Evolutionary conservation across 2,113 vertebrate species (phyloP), one percentile per base, ranked within the genome.

Genomic region (Phaethornis superciliosus): DNA sequence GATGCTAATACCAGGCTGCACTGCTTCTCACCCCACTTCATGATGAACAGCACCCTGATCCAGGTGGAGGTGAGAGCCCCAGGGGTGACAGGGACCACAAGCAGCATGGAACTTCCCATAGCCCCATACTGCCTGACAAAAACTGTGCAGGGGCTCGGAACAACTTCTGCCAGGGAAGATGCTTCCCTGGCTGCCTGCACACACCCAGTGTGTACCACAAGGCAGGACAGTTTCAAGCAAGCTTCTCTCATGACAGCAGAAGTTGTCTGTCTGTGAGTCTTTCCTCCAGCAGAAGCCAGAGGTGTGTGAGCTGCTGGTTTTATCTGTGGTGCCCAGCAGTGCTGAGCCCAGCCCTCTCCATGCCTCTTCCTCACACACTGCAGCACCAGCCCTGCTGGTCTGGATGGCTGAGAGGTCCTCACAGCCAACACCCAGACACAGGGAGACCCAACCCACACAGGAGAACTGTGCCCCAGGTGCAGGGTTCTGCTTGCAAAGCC

Each of bases 81-180:
- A 0, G 2, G 47, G 12, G 22, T 21, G 62, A 5, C 4, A 1
- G 14, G 62, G 30, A 71, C 76, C 8, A 4, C 44, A 19, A 14
- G 49, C 69, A 81, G 20, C 59, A 13, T 1, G 63, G 1, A 42
- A 32, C 14, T 14, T 79, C 56, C 2, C 3, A 2, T 4, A n/a
- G 60, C 19, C 52, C 83, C 33, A n/a, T 1, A 0, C 6, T 21
- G 54, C 17, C 78, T 5, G 0, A 0, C 1, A 3, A 3, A 62
- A 18, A 14, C 11, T 0, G 4, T 0, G 2, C 3, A 0, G 28
- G 8, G 15, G 2, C 40, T 20, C 3, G 1, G 55, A 10, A 67
- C 17, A 47, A 4, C 9, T 42, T 19, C 2, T 6, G 52, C 5
- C 35, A 44, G 46, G 19, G 24, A 28, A 40, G 32, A 18, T 4